Evolutionary conservation across 2,113 vertebrate species (phyloP).

Genomic region (Saguinus imperator): DNA sequence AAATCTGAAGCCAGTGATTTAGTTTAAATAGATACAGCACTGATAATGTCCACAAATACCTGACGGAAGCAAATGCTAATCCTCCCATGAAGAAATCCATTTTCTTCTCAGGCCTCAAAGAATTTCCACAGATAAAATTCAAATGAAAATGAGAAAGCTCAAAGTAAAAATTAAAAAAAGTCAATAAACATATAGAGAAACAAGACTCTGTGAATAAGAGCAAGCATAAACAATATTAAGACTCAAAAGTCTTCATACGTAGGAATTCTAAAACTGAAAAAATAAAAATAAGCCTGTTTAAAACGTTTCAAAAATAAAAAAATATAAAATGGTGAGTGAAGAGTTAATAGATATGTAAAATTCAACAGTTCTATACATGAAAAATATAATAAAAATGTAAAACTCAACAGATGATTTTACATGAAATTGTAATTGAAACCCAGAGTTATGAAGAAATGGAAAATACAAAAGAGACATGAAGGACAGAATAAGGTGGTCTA

Average conservation of each 20-base stretch:
- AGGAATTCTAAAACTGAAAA: background rate
- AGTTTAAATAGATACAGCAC: background rate
- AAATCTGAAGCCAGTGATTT: background rate
- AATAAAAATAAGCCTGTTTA: background rate
- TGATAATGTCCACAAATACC: background rate
- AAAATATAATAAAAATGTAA: constrained; percentile 12
- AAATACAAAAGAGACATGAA: background rate
- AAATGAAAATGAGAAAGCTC: background rate
- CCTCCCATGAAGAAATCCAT: background rate
- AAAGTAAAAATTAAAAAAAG: background rate
- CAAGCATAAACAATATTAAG: background rate
- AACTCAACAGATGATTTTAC: background rate
- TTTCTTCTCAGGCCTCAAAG: background rate
- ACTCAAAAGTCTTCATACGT: background rate
- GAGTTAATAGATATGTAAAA: background rate
- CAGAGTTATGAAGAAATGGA: background rate
- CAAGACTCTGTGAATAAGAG: background rate
- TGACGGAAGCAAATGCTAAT: background rate
- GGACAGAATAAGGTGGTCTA: background rate
- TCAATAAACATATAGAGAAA: background rate
- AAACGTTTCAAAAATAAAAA: background rate
- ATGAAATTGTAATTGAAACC: background rate
- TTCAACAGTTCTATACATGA: background rate
- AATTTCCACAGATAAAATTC: no score
- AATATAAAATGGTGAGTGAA: background rate